phyloP scores from a whole-genome alignment of 1,140 invertebrate species.

The Phortica variegata region DNA sequence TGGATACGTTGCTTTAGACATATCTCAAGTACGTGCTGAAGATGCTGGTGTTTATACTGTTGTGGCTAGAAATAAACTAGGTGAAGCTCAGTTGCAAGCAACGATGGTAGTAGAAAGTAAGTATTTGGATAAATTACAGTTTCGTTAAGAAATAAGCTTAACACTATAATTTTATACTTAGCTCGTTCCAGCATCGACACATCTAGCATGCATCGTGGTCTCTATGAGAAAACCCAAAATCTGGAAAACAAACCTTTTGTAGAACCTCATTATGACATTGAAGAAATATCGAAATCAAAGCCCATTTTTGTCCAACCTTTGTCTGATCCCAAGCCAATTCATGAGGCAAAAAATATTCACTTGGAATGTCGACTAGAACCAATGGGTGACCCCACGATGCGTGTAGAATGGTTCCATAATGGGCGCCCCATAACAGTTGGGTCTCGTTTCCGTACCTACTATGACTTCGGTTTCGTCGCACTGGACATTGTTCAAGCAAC shows the following conservation, averaged over 20 bases:
- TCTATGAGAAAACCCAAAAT: constrained; percentile 83
- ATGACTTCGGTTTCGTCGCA: constrained; percentile 91
- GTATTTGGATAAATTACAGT: too few species aligned
- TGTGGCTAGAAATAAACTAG: constrained; percentile 82
- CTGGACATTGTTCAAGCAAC: constrained; percentile 86
- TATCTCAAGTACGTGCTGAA: constrained; percentile 81
- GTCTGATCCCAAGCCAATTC: constrained; percentile 76
- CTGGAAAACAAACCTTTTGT: constrained; percentile 83
- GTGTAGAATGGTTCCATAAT: constrained; percentile 94
- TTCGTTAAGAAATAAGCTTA: not conserved
- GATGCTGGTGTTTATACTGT: constrained; percentile 87
- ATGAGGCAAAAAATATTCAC: constrained; percentile 89
- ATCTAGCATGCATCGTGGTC: constrained; percentile 78
- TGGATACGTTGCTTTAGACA: constrained; percentile 92
- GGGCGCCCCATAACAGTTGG: constrained; percentile 83
- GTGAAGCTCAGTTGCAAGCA: constrained; percentile 78
- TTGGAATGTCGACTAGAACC: constrained; percentile 88
- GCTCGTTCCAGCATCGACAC: constrained; percentile 85
- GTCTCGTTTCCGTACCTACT: constrained; percentile 91
- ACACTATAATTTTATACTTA: constrained; percentile 46
- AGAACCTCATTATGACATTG: constrained; percentile 84
- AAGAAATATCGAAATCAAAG: constrained; percentile 91
- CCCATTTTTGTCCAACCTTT: constrained; percentile 86
- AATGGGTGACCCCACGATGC: constrained; percentile 93
- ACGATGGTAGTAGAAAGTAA: constrained; percentile 86